These are phyloP conservation scores for Hydrolagus affinis DNA, from an alignment of 2,113 vertebrate genomes.

Conservation along the genomic window DNA sequence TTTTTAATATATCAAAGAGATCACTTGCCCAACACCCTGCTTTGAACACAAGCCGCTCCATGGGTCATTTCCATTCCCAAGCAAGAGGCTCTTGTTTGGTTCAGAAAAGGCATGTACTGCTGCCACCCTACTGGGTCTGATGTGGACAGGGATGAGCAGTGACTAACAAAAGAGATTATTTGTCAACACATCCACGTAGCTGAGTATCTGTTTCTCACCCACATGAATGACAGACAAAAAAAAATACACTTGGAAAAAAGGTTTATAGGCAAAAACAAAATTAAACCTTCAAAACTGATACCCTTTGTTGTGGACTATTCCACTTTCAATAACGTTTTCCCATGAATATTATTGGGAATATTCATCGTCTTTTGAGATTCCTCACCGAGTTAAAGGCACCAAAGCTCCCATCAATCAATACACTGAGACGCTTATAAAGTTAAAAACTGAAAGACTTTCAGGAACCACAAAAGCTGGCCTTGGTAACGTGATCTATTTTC, in stretches of 20 bases:
- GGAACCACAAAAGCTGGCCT: conserved; percentile 16
- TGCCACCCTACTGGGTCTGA: not conserved
- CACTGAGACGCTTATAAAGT: not conserved
- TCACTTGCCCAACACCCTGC: not conserved
- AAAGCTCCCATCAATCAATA: not conserved
- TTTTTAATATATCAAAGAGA: not conserved
- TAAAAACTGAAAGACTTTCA: conserved; percentile 1
- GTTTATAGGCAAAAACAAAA: not conserved
- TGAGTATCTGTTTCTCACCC: not conserved
- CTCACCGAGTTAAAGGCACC: not conserved
- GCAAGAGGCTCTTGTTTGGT: not conserved
- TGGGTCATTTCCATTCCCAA: not conserved
- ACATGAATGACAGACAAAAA: not conserved
- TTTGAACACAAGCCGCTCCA: not conserved
- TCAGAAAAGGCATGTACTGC: not conserved
- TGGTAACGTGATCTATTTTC: conserved; percentile 22
- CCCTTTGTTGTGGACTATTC: not conserved
- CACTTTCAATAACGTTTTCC: not conserved
- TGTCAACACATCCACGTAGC: not conserved
- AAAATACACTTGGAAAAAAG: not conserved
- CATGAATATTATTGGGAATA: not conserved
- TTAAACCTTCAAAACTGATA: not conserved
- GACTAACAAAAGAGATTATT: not conserved
- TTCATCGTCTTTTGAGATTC: not conserved
- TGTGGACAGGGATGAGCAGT: not conserved